Evolutionary conservation across 2,797 vertebrate genomes (phyloP).

Genomic region (Sebastes trivittatus): DNA sequence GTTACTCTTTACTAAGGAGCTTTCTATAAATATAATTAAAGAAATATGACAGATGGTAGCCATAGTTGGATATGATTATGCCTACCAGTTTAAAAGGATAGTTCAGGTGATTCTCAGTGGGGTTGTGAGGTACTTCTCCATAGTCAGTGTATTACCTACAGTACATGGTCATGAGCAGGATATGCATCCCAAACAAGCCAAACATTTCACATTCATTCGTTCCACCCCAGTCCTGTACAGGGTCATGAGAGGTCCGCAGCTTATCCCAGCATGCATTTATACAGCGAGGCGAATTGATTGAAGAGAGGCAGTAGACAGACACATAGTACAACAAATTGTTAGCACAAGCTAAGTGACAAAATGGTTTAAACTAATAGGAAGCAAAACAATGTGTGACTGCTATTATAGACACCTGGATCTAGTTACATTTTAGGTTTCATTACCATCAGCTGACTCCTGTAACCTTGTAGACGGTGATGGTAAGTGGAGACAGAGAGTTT

Average conservation of each 20-base stretch:
- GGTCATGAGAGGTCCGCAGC: neutral
- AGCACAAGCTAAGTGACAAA: neutral
- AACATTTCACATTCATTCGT: neutral
- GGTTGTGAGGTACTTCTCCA: too few relatives aligned
- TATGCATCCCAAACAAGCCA: neutral
- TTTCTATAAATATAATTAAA: too few relatives aligned
- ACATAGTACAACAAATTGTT: neutral
- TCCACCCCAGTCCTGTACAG: too few relatives aligned
- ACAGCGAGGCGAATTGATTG: neutral
- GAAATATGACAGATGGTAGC: too few relatives aligned
- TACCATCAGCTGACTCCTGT: neutral
- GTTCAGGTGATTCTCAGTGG: too few relatives aligned
- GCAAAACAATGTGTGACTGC: neutral
- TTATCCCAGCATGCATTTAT: neutral
- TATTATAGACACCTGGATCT: neutral
- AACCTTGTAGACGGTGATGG: neutral
- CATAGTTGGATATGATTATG: too few relatives aligned
- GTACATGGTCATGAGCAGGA: neutral
- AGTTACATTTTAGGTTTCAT: neutral
- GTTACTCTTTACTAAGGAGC: too few relatives aligned
- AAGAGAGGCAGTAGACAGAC: neutral
- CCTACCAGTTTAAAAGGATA: too few relatives aligned
- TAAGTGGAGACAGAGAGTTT: constrained; percentile 10
- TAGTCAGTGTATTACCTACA: too few relatives aligned
- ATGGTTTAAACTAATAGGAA: neutral